Conservation (phyloP, 2,797 vertebrate genomes). For the Acanthopagrus latus region DNA sequence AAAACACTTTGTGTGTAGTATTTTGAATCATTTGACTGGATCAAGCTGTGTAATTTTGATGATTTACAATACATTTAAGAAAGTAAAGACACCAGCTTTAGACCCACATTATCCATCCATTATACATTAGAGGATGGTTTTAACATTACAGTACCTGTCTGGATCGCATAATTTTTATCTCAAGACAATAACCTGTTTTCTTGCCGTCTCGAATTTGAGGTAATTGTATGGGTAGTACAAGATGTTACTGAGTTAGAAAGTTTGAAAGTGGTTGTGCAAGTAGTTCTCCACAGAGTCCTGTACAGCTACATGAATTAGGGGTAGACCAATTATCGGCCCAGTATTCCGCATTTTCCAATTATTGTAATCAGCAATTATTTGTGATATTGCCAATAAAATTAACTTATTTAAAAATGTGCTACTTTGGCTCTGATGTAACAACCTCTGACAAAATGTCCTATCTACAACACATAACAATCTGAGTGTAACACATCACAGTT, state of each 20-base stretch:
- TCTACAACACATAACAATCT: too few species aligned
- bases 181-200: neutral
- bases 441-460: too few species aligned
- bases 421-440: too few species aligned
- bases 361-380: too few species aligned
- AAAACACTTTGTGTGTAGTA: conserved; percentile 1
- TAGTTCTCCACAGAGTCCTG: neutral
- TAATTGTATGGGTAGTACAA: neutral
- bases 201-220: neutral
- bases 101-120: neutral
- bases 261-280: neutral
- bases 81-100: neutral
- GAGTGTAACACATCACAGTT: too few species aligned
- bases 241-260: neutral
- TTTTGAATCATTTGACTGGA: conserved; percentile 3
- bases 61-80: neutral
- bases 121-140: neutral
- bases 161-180: neutral
- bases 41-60: conserved; percentile 5
- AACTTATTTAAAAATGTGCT: too few species aligned
- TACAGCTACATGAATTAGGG: too few species aligned
- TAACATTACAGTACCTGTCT: conserved; percentile 3
- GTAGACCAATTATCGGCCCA: too few species aligned
- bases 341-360: too few species aligned
- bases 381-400: too few species aligned